Percentiles rank a stretch among this genome's conserved stretches.
Conservation (phyloP, 2,888 invertebrate genomes). For the Ophioninae sp. region DNA sequence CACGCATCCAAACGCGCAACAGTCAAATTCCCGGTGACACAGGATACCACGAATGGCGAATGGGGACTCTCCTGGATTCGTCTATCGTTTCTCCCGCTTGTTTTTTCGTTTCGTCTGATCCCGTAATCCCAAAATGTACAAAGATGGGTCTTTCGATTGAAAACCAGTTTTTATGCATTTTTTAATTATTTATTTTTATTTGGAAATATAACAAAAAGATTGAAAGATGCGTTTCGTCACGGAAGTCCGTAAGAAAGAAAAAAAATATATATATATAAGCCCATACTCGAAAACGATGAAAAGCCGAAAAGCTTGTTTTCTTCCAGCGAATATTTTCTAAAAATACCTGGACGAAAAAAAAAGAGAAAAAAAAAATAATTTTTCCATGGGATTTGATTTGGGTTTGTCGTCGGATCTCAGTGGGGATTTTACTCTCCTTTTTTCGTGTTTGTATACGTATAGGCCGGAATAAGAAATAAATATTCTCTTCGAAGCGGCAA, state of each 20-base stretch:
- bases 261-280: too few species aligned
- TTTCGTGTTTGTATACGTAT: constrained; percentile 6
- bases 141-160: constrained; percentile 18
- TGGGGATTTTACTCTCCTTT: constrained; percentile 1
- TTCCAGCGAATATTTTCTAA: too few species aligned
- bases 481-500: constrained; percentile 44
- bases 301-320: too few species aligned
- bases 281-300: too few species aligned
- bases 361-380: not conserved
- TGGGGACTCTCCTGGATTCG: constrained; percentile 36
- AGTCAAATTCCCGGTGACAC: constrained; percentile 15
- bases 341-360: too few species aligned
- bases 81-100: constrained; percentile 8
- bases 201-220: too few species aligned
- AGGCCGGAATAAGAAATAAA: constrained; percentile 42
- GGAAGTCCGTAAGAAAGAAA: too few species aligned
- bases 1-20: constrained; percentile 1
- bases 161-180: constrained; percentile 47
- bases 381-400: constrained; percentile 13
- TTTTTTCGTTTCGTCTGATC: constrained; percentile 44
- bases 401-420: not conserved
- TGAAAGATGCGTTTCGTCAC: too few species aligned
- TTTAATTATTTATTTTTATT: constrained; percentile 8
- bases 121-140: constrained; percentile 52
- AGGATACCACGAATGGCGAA: constrained; percentile 54